Evolutionary conservation across 1,140 invertebrate genomes (phyloP), one percentile per base, ranked within the genome.

Genomic region (Megalonaias nervosa): DNA sequence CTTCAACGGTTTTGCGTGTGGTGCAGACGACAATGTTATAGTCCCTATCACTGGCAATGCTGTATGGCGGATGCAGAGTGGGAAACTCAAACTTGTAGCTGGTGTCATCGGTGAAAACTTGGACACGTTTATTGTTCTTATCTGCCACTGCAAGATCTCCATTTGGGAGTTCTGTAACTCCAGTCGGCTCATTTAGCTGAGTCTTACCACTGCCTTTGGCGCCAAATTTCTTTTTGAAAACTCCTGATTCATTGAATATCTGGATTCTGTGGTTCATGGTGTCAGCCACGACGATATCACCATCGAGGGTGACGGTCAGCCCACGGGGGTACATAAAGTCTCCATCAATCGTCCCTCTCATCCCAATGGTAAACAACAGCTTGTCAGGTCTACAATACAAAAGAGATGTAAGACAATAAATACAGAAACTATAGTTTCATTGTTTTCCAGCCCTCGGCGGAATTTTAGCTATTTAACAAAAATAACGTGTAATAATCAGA

Each of bases 81-180:
- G 74, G 31, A 75, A 88, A 85, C 23, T 74, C 55, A 67, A 79
- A 83, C 70, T 84, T 83, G 66, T 83, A 85, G 65, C 93, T 92
- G 11, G 96, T 96, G 74, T 95, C 94, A 13, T 93, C 91, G 60
- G 93, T 81, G 72, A 98, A 98, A 26, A 97, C 87, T 88, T 98
- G 97, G 26, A 98, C 94, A 31, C 97, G 93, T 90, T 97, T 96
- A 91, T 99, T 99, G 71, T 96, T 93, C 0, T 96, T 97, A 86
- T 99, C 98, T 0, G 97, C 96, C 0, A 99, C 96, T 0, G 95
- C 94, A 68, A 99, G 57, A 65, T 88, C 82, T 4, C 84, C 86
- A 80, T 90, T 88, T 14, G 84, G 84, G 31, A 88, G 57, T 67
- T 88, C 86, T 9, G 81, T 72, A 12, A 90, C 83, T 31, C 82